Evolutionary conservation across 2,113 vertebrate species (phyloP).

Genomic region (Amphilophus citrinellus): DNA sequence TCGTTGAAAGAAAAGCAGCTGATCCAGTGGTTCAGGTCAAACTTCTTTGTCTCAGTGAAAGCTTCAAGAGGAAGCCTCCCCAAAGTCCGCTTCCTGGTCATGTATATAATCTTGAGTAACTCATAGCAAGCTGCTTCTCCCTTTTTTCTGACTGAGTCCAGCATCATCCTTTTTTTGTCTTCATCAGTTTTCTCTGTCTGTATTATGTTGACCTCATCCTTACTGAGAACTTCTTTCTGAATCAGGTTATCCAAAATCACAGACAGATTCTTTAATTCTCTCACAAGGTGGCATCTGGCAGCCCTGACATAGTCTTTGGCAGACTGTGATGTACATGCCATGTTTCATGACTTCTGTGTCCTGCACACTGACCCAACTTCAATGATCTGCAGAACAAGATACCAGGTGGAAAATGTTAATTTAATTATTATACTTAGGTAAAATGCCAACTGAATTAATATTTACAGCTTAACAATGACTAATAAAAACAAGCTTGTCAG

Average conservation of each 20-base stretch:
- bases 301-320: background rate
- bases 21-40: no score
- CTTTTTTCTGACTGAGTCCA: background rate
- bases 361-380: slow-evolving; percentile 4
- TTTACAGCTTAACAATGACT: background rate
- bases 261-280: slow-evolving; percentile 1
- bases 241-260: slow-evolving; percentile 43
- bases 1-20: no score
- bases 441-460: background rate
- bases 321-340: slow-evolving; percentile 37
- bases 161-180: background rate
- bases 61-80: background rate
- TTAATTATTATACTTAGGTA: background rate
- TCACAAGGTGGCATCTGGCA: background rate
- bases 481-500: background rate
- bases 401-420: background rate
- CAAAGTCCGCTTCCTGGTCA: background rate
- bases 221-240: background rate
- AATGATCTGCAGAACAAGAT: slow-evolving; percentile 25
- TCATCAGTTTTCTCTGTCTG: slow-evolving; percentile 1
- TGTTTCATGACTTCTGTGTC: background rate
- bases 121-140: slow-evolving; percentile 21
- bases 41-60: background rate
- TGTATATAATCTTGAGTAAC: slow-evolving; percentile 37
- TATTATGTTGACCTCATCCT: slow-evolving; percentile 21